These are phyloP conservation scores for Paraescarpia echinospica DNA, from an alignment of 1,140 invertebrate genomes.

Conservation along the genomic window DNA sequence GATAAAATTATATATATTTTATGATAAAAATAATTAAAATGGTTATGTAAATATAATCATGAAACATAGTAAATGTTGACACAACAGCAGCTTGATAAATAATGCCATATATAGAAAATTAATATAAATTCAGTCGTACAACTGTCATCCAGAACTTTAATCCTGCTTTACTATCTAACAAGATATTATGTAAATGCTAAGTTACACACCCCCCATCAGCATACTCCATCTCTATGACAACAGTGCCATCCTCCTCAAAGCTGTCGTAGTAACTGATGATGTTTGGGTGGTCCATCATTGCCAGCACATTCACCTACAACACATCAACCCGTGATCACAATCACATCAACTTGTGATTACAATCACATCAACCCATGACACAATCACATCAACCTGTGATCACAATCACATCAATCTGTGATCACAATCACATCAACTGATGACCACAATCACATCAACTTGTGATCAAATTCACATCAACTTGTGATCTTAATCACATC, in stretches of 20 bases:
- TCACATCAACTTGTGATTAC: background rate
- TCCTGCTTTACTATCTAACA: no score
- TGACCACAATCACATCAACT: conserved; percentile 31
- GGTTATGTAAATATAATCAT: no score
- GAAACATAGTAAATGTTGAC: no score
- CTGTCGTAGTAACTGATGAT: conserved; percentile 76
- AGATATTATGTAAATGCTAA: background rate
- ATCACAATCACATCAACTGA: background rate
- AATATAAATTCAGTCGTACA: no score
- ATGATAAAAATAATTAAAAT: no score
- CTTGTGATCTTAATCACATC: conserved; percentile 37
- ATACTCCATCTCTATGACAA: conserved; percentile 83
- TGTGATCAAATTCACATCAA: conserved; percentile 28
- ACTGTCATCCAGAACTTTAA: no score
- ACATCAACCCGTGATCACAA: background rate
- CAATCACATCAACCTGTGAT: background rate
- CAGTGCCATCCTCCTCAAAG: conserved; percentile 72
- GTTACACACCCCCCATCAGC: conserved; percentile 68
- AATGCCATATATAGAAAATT: no score
- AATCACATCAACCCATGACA: background rate
- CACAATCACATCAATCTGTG: background rate
- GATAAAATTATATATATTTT: no score
- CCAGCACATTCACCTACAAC: conserved; percentile 65
- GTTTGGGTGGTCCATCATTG: conserved; percentile 73
- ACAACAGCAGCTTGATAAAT: background rate